These are phyloP conservation scores for Cephus pygmeus DNA, from an alignment of 2,888 invertebrate species.

Conservation along the genomic window DNA sequence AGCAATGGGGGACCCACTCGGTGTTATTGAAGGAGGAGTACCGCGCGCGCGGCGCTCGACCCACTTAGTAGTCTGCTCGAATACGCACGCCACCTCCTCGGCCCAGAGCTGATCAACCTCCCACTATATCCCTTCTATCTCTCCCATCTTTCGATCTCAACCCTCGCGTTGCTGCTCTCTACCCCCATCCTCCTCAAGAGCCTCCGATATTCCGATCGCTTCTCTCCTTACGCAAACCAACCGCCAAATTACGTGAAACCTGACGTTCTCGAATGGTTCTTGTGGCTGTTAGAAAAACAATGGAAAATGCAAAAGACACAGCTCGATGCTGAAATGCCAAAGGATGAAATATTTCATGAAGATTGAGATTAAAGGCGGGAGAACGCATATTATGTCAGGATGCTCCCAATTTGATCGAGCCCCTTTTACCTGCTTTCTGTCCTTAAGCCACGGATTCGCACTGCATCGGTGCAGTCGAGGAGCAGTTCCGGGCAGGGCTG, in stretches of 20 bases:
- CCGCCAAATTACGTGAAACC: background rate
- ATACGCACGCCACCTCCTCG: conserved; percentile 35
- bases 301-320: too few species aligned
- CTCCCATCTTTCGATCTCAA: conserved; percentile 1
- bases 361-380: too few species aligned
- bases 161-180: background rate
- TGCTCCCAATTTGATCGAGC: too few species aligned
- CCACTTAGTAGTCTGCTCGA: conserved; percentile 44
- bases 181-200: background rate
- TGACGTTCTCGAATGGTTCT: background rate
- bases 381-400: too few species aligned
- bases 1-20: conserved; percentile 1
- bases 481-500: too few species aligned
- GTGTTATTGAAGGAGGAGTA: background rate
- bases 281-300: background rate
- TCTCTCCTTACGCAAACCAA: background rate
- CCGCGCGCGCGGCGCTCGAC: background rate
- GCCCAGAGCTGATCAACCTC: conserved; percentile 40
- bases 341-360: too few species aligned
- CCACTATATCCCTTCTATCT: conserved; percentile 14
- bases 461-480: too few species aligned
- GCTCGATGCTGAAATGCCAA: too few species aligned
- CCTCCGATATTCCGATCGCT: background rate
- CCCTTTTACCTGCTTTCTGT: too few species aligned
- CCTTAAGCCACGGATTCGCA: too few species aligned